Percentiles rank a stretch among this genome's conserved stretches.
Conservation (phyloP, 2,797 vertebrate species). For the Cephalopachus bancanus region DNA sequence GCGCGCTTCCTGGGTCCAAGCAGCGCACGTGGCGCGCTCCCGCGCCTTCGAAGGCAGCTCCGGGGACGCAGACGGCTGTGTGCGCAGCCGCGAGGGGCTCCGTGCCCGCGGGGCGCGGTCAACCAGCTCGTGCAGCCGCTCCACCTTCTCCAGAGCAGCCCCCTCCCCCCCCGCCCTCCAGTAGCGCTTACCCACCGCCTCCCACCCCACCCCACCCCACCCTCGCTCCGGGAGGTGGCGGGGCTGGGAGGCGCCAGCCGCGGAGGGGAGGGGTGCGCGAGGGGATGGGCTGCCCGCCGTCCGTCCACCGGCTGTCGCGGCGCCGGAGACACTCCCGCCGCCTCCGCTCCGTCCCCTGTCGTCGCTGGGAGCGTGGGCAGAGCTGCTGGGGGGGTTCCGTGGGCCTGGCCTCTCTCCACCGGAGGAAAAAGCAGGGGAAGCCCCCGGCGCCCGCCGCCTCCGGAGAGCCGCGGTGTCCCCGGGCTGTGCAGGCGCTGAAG, state of each 20-base stretch:
- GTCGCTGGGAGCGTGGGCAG: constrained; percentile 39
- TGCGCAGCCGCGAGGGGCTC: not conserved
- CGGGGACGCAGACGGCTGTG: not conserved
- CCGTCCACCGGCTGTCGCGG: not conserved
- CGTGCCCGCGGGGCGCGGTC: not conserved
- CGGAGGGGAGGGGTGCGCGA: constrained; percentile 66
- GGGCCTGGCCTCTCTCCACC: constrained; percentile 37
- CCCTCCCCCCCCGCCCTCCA: too few species aligned
- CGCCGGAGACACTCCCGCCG: constrained; percentile 49
- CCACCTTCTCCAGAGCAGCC: not conserved
- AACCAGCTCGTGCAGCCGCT: not conserved
- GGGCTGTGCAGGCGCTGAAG: constrained; percentile 7
- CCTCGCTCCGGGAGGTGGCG: not conserved
- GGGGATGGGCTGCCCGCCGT: not conserved
- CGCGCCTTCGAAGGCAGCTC: constrained; percentile 70
- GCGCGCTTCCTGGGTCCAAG: not conserved
- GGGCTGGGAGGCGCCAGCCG: constrained; percentile 67
- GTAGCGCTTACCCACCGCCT: not conserved
- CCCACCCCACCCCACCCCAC: too few species aligned
- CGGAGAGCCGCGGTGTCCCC: not conserved
- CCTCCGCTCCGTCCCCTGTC: not conserved
- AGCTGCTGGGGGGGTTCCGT: constrained; percentile 63
- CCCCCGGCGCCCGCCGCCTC: constrained; percentile 47
- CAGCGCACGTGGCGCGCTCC: constrained; percentile 6
- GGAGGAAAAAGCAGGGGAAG: constrained; percentile 63